Percentiles rank a stretch among this genome's conserved stretches.
Conservation (phyloP, 1,140 invertebrate genomes). For the Drosophila gunungcola region DNA sequence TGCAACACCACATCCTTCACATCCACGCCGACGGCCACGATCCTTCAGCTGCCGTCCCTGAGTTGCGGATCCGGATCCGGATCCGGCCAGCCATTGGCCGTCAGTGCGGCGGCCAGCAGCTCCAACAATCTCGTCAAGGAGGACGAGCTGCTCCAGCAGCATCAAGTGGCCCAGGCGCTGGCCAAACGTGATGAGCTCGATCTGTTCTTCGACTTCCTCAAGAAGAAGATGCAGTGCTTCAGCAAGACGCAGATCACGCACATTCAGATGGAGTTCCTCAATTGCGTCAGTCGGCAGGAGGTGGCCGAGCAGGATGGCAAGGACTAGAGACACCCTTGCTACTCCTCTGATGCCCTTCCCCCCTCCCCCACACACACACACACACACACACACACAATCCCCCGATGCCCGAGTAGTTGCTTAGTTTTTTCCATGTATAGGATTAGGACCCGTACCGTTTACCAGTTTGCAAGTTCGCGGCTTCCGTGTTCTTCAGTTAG, state of each 20-base stretch:
- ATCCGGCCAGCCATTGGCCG: constrained; percentile 32
- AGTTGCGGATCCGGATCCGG: constrained; percentile 12
- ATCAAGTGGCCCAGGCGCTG: constrained; percentile 45
- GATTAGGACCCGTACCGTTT: constrained; percentile 39
- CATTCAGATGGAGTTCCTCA: constrained; percentile 82
- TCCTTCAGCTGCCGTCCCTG: constrained; percentile 59
- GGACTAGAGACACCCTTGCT: constrained; percentile 86
- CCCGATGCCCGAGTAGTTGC: constrained; percentile 22
- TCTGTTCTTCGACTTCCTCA: constrained; percentile 81
- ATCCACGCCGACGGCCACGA: constrained; percentile 55
- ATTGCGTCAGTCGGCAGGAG: constrained; percentile 77
- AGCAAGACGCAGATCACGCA: constrained; percentile 76
- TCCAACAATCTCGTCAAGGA: constrained; percentile 64
- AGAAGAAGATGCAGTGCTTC: constrained; percentile 81
- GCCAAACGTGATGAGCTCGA: constrained; percentile 76
- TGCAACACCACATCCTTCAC: constrained; percentile 53
- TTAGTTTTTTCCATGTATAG: constrained; percentile 48
- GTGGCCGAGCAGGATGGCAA: constrained; percentile 90
- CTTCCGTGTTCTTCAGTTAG: constrained; percentile 31
- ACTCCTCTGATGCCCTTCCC: too few species aligned
- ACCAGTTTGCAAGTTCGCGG: constrained; percentile 27
- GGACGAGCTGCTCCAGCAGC: constrained; percentile 47
- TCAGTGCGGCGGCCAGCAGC: constrained; percentile 67
- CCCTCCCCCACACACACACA: background rate
- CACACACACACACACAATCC: background rate